Conservation (phyloP, 92 coral and sea anemone species). For the Diadumene lineata region DNA sequence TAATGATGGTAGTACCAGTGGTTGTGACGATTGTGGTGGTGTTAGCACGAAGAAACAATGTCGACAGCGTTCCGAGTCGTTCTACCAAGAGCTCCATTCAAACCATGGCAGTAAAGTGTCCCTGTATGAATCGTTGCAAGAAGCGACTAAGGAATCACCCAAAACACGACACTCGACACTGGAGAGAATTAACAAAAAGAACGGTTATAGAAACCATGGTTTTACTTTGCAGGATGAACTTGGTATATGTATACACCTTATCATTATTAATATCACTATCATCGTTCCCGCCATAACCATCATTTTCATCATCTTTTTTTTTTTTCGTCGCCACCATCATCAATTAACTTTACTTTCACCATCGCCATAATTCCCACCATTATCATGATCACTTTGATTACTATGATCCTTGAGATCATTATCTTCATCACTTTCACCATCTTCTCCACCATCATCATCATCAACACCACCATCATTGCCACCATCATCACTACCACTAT, state of each 20-base stretch:
- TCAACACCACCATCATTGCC: background rate
- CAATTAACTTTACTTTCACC: background rate
- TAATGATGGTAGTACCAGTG: background rate
- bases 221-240: background rate
- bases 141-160: constrained; percentile 19
- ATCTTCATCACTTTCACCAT: background rate
- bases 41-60: background rate
- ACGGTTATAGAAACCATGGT: background rate
- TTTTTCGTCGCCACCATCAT: too few relatives aligned
- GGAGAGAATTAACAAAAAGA: background rate
- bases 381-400: background rate
- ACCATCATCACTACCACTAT: background rate
- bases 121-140: constrained; percentile 12
- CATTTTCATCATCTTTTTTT: background rate
- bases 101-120: constrained; percentile 2
- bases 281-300: background rate
- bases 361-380: background rate
- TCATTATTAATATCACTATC: too few relatives aligned
- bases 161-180: constrained; percentile 6
- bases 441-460: background rate
- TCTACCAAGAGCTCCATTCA: constrained; percentile 23
- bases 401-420: too few relatives aligned
- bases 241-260: too few relatives aligned
- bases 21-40: background rate
- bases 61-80: background rate